Conservation (phyloP, 2,113 vertebrate genomes). For the Hepsetus odoe region DNA sequence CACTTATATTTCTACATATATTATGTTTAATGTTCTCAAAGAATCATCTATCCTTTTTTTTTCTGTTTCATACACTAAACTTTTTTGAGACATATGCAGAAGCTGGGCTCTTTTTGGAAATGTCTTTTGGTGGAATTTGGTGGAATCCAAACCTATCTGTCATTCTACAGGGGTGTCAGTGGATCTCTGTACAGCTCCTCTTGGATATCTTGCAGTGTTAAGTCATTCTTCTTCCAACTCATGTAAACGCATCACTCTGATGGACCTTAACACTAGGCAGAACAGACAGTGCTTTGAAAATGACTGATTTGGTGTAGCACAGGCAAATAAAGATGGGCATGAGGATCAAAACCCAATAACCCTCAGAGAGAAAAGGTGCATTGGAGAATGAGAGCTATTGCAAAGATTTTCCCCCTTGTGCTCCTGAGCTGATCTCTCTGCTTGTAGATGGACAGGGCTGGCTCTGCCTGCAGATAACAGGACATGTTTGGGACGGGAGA, state of each 20-base stretch:
- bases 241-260: slow-evolving; percentile 31
- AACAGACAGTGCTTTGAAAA: slow-evolving; percentile 35
- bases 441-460: slow-evolving; percentile 8
- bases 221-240: slow-evolving; percentile 12
- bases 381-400: slow-evolving; percentile 16
- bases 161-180: not conserved
- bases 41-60: no score
- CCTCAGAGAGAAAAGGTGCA: slow-evolving; percentile 10
- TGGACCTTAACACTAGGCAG: slow-evolving; percentile 19
- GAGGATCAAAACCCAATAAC: slow-evolving; percentile 42
- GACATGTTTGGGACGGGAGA: slow-evolving; percentile 40
- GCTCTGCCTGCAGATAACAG: slow-evolving; percentile 27
- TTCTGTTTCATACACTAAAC: no score
- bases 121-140: not conserved
- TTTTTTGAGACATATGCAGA: not conserved
- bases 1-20: no score
- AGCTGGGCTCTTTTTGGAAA: not conserved
- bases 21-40: not conserved
- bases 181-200: not conserved
- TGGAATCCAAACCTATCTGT: no score
- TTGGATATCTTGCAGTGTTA: slow-evolving; percentile 13
- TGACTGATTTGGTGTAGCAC: slow-evolving; percentile 15
- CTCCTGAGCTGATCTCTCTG: slow-evolving; percentile 13
- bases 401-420: slow-evolving; percentile 8
- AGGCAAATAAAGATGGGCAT: slow-evolving; percentile 42